Percentiles rank a stretch among this genome's conserved stretches.
These are phyloP conservation scores for Heterocephalus glaber DNA, from an alignment of 2,113 vertebrate species.

Conservation along the genomic window DNA sequence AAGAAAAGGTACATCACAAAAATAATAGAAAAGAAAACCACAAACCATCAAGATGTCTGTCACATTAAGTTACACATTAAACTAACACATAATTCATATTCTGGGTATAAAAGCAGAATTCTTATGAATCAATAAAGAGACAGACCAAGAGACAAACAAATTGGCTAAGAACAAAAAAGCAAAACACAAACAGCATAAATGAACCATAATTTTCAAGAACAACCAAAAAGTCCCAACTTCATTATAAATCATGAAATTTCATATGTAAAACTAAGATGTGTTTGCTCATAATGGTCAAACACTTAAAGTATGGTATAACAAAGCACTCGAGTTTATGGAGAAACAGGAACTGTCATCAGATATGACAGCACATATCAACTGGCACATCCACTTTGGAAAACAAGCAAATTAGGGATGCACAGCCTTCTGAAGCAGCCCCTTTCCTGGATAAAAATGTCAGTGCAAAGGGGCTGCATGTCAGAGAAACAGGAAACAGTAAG, in stretches of 20 bases:
- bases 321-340: neutral
- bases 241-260: neutral
- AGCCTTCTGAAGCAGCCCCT: neutral
- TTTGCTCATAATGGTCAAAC: neutral
- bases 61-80: neutral
- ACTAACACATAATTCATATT: neutral
- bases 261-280: neutral
- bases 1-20: neutral
- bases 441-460: neutral
- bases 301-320: neutral
- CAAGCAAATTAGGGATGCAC: neutral
- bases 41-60: neutral
- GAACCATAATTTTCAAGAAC: neutral
- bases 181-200: conserved; percentile 26
- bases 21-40: neutral
- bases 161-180: neutral
- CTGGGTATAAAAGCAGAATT: neutral
- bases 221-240: neutral
- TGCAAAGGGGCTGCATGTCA: neutral
- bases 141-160: neutral
- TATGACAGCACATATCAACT: neutral
- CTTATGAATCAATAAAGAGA: neutral
- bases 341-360: neutral
- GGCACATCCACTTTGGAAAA: neutral
- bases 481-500: neutral